Evolutionary conservation across 2,797 vertebrate genomes (phyloP), one percentile per base, ranked within the genome.

Genomic region (Trachurus trachurus): DNA sequence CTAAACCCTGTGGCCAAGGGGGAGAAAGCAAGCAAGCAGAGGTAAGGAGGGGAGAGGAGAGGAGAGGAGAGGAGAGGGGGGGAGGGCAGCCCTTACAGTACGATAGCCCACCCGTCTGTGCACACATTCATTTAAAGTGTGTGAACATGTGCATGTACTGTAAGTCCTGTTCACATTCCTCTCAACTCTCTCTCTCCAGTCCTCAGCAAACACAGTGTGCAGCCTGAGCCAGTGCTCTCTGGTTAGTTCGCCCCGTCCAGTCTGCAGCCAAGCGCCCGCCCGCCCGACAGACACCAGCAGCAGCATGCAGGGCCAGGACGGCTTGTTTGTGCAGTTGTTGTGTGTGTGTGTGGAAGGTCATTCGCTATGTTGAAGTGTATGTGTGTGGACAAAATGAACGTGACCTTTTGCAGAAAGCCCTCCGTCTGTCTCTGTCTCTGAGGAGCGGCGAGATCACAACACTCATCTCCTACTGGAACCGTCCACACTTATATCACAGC

Each of bases 301-400:
- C 26, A 26, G 26, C 26, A 26, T 57, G 68, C 79, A 7, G 17
- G 61, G 81, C 80, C 78, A 79, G 65, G 85, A 69, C 9, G 77
- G 68, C 74, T 83, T 92, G 90, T 93, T 93, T 89, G 77, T 88
- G 88, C 88, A 92, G 92, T 94, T 91, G 90, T 90, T 85, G 74
- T 80, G 74, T 71, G 78, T 26, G 26, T 26, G 26, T 26, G 26
- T 26, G 26, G 84, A 89, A 90, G 89, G 89, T 92, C 88, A 87
- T 76, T 81, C 69, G 26, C 79, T 39, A 54, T 67, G 49, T 80
- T 73, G 66, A 80, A 74, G 40, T 61, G 75, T 82, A 81, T 85
- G 78, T 69, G 76, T 42, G 82, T 70, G 50, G 87, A 87, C 66
- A 82, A 85, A 88, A 92, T 87, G 84, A 89, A 90, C 81, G 80